These are phyloP conservation scores for Reticulitermes lucifugus DNA, from an alignment of 2,888 invertebrate species.

Conservation along the genomic window DNA sequence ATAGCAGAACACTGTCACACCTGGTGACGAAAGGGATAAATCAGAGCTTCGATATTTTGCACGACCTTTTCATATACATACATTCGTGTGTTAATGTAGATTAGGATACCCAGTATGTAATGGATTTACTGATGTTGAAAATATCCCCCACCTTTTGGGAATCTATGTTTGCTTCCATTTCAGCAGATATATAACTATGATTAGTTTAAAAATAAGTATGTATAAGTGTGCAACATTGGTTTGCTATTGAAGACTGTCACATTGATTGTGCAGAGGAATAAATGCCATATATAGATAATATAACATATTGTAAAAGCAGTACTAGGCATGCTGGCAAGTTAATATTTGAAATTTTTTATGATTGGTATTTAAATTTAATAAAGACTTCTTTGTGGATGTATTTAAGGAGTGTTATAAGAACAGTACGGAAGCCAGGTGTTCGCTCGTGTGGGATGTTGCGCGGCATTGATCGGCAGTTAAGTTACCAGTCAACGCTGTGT, in stretches of 20 bases:
- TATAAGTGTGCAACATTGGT: background rate
- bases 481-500: background rate
- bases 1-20: background rate
- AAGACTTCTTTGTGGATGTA: background rate
- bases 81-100: background rate
- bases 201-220: background rate
- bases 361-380: background rate
- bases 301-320: slow-evolving; percentile 2
- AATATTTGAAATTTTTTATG: background rate
- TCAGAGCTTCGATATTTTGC: background rate
- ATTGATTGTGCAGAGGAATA: background rate
- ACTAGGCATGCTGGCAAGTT: background rate
- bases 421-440: background rate
- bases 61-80: background rate
- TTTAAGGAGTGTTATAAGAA: background rate
- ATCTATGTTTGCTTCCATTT: background rate
- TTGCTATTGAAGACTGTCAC: background rate
- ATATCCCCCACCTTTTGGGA: background rate
- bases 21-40: background rate
- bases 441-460: background rate
- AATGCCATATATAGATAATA: slow-evolving; percentile 10
- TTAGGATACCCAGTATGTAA: background rate
- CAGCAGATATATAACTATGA: background rate
- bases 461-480: background rate
- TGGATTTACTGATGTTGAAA: background rate